phyloP scores from a whole-genome alignment of 2,113 vertebrate species.

The Ptilonorhynchus violaceus region DNA sequence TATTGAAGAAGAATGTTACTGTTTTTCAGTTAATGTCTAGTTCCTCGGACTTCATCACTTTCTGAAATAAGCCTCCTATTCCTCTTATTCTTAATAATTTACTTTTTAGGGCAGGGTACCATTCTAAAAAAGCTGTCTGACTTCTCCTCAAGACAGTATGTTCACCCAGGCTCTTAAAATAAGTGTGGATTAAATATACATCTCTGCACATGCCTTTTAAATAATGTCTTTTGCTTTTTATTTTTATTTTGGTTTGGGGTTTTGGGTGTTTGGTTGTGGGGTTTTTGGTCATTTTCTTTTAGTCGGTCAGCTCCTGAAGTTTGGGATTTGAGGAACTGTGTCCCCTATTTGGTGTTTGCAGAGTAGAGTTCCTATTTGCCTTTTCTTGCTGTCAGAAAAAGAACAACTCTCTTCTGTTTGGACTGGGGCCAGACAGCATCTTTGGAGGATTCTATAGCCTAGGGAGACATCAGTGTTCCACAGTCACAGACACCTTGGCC shows the following conservation, averaged over 20 bases:
- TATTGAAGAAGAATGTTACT: background rate
- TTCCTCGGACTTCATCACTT: background rate
- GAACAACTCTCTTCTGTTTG: background rate
- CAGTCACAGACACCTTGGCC: background rate
- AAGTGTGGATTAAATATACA: fast-evolving
- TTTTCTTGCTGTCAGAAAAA: background rate
- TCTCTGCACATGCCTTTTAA: background rate
- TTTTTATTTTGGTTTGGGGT: background rate
- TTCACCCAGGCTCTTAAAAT: background rate
- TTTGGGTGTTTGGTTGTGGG: fast-evolving
- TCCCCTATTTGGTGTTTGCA: background rate
- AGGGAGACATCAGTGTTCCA: background rate
- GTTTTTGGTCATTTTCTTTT: background rate
- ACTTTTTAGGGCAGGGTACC: background rate
- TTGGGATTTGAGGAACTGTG: background rate
- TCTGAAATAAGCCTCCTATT: background rate
- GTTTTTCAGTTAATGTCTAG: background rate
- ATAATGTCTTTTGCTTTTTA: background rate
- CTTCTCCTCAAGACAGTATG: background rate
- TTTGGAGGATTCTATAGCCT: background rate
- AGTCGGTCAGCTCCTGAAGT: background rate
- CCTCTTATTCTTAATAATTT: background rate
- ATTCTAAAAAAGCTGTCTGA: background rate
- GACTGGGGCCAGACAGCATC: background rate
- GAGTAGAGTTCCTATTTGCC: background rate